Percentiles rank a stretch among this genome's conserved stretches.
Conservation (phyloP, 2,888 invertebrate species). For the Drosophila paramelanica region DNA sequence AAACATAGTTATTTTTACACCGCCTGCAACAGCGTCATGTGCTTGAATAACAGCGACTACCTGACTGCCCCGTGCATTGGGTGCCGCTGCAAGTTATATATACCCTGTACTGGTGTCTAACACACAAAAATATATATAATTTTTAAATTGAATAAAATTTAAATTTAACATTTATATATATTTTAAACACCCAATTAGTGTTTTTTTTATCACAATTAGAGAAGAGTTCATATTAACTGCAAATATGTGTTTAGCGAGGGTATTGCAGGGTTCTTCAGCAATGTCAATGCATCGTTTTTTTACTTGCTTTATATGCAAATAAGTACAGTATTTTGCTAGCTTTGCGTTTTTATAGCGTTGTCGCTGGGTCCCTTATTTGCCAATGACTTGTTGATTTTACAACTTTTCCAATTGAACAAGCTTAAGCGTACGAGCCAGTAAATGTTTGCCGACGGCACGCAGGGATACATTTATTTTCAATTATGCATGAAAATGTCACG, state of each 20-base stretch:
- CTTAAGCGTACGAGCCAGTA: slow-evolving; percentile 27
- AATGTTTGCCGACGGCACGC: slow-evolving; percentile 48
- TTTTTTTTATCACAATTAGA: too few relatives aligned
- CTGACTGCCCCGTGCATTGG: slow-evolving; percentile 12
- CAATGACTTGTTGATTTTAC: slow-evolving; percentile 78
- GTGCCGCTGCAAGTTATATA: neutral
- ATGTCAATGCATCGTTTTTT: neutral
- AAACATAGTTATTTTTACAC: slow-evolving; percentile 61
- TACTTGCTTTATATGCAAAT: slow-evolving; percentile 62
- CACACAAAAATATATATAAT: too few relatives aligned
- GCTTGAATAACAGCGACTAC: slow-evolving; percentile 43
- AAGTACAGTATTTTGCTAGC: slow-evolving; percentile 61
- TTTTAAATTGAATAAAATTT: too few relatives aligned
- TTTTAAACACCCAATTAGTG: too few relatives aligned
- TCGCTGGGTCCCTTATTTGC: slow-evolving; percentile 57
- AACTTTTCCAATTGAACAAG: slow-evolving; percentile 72
- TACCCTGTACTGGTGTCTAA: slow-evolving; percentile 2
- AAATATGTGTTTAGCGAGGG: slow-evolving; percentile 8
- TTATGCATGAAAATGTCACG: slow-evolving; percentile 52
- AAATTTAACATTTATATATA: too few relatives aligned
- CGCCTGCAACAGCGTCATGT: slow-evolving; percentile 47
- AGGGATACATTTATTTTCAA: slow-evolving; percentile 50
- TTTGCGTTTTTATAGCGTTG: slow-evolving; percentile 37
- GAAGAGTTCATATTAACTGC: neutral
- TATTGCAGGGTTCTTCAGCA: slow-evolving; percentile 13